A percentile compares a stretch with the other conserved stretches of the same genome.
Evolutionary conservation across 2,113 vertebrate species (phyloP).

Genomic region (Lepus europaeus): DNA sequence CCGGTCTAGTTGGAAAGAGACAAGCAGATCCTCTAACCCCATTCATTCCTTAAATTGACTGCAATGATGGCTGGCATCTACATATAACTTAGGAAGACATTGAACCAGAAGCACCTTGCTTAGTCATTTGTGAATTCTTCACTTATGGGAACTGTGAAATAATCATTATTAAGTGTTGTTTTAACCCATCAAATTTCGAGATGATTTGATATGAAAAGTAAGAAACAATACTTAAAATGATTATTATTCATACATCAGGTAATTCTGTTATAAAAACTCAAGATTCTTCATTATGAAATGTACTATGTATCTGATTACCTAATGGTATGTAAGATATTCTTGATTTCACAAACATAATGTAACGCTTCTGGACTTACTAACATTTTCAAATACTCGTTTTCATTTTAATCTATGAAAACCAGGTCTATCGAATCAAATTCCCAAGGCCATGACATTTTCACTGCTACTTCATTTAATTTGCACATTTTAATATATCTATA

Average conservation of each 20-base stretch:
- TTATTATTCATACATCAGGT: not conserved
- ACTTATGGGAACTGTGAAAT: not conserved
- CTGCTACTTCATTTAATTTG: slow-evolving; percentile 62
- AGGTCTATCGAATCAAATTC: not conserved
- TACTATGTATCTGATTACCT: not conserved
- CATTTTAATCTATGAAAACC: slow-evolving; percentile 29
- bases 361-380: not conserved
- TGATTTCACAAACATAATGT: not conserved
- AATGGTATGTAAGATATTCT: not conserved
- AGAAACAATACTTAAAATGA: not conserved
- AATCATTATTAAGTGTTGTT: not conserved
- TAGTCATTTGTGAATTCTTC: not conserved
- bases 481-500: slow-evolving; percentile 70
- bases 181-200: not conserved
- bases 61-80: not conserved
- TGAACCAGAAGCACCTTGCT: not conserved
- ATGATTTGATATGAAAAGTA: not conserved
- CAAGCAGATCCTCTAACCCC: not conserved
- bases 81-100: not conserved
- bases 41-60: not conserved
- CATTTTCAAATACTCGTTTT: not conserved
- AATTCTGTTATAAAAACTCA: slow-evolving; percentile 33
- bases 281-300: not conserved
- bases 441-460: slow-evolving; percentile 31
- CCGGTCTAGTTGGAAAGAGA: not conserved